phyloP scores from a whole-genome alignment of 2,113 vertebrate species.

The Bufo bufo region DNA sequence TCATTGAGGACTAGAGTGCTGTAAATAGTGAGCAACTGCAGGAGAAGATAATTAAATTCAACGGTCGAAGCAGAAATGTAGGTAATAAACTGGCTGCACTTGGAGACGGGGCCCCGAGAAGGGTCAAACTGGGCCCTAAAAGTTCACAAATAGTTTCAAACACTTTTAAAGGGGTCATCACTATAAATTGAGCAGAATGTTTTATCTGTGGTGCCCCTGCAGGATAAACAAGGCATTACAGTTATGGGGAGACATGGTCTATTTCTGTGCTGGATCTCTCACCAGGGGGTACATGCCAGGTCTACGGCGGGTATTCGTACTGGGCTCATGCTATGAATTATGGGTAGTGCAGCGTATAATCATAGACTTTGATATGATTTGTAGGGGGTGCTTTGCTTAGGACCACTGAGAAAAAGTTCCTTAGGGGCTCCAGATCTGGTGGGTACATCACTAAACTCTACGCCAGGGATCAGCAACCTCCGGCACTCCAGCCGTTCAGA shows the following conservation, averaged over 20 bases:
- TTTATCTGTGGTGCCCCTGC: not conserved
- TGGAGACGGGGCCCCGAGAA: not conserved
- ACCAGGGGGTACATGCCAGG: no score
- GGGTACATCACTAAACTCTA: no score
- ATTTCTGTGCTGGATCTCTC: not conserved
- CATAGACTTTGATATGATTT: not conserved
- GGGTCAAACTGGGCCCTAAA: not conserved
- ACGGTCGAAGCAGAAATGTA: not conserved
- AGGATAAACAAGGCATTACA: not conserved
- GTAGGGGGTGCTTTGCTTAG: no score
- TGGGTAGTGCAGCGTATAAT: not conserved
- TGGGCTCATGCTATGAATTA: not conserved
- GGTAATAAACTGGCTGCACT: not conserved
- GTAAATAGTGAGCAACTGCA: constrained; percentile 24
- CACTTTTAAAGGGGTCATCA: not conserved
- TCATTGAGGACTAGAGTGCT: constrained; percentile 1
- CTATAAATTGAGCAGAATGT: not conserved
- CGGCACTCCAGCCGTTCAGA: no score
- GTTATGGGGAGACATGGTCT: not conserved
- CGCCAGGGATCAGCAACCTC: no score
- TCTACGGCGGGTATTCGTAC: no score
- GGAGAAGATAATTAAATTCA: constrained; percentile 16
- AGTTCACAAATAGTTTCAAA: not conserved
- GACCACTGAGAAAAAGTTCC: no score
- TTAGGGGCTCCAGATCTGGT: no score